Base-by-base conservation (phyloP, 2,888 invertebrate species). In the Orthosia cruda region DNA sequence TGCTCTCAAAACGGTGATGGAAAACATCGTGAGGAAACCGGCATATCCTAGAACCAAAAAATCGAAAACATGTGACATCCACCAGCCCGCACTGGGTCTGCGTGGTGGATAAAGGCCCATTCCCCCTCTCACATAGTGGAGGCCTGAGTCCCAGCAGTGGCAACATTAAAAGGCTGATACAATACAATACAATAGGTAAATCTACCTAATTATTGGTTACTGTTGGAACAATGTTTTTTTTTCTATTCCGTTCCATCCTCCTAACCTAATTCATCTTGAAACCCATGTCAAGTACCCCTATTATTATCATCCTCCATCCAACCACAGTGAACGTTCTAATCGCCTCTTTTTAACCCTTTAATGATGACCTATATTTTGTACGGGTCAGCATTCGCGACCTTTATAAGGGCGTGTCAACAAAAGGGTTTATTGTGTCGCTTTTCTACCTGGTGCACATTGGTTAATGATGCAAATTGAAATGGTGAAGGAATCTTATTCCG, bases 391-490 rank as follows among this genome's bases (percentile, higher is more conserved):
- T 65, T 49, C 40, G 18, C 40, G 77, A 63, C 80, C 62, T 80
- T 82, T 50, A n/a, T 58, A 18, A 55, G 16, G 13, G 16, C 54
- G 54, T 55, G 52, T 50, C 9, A 20, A 66, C 58, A 71, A 77
- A 80, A 23, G 50, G 52, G 45, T 58, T n/a, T 45, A 58, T 55
- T 63, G 45, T 80, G 26, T 45, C 12, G 0, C n/a, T 32, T 80
- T 82, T 77, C 57, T 50, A 55, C 15, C n/a, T 47, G 1, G 3
- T 59, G 32, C 62, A 55, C 58, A 77, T 80, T 70, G 49, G 20
- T 40, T 63, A 80, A 74, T 77, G 81, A 54, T 49, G 54, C 40
- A 54, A 69, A 59, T 32, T 40, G n/a, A 16, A 75, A 18, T 20
- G 40, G 15, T 23, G 47, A 52, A 18, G 12, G 32, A 20, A 15